Evolutionary conservation across 2,888 invertebrate species (phyloP), one percentile per base, ranked within the genome.

Genomic region (Rhamphomyia laevipes): DNA sequence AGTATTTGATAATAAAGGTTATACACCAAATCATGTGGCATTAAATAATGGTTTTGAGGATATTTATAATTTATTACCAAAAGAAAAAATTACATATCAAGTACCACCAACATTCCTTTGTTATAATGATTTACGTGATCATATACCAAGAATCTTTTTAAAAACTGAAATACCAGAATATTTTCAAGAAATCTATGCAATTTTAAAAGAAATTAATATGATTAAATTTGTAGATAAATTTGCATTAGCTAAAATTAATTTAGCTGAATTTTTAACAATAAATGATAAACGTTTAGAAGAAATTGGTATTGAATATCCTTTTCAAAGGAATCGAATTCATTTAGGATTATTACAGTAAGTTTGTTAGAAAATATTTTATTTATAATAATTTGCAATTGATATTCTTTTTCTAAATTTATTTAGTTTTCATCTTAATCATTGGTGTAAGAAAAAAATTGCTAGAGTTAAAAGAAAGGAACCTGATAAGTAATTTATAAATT

Each of bases 371-470:
- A 31, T 42, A 11, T 17, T 43, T 33, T 43, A 18, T 33, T 13
- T 17, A 13, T 16, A 44, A 13, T 23, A 44, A 2, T 13, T 35
- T 10, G 10, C 12, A 23, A 33, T 12, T 17, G 9, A 35, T 13
- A 4, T 21, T 3, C 42, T 27, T 40, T 45, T 4, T 15, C 33
- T 18, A 38, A 31, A 35, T 43, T 43, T 42, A 43, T 46, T n/a
- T 37, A 69, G 69, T 51, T 69, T 66, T 50, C 69, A 69, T 53
- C 56, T 68, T 11, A 59, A 66, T 58, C 68, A 68, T 46, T 69
- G 68, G 69, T 60, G 65, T 0, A 63, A 55, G 17, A 62, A 59
- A 31, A 62, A 66, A 0, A 62, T 69, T 31, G 63, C 63, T 5
- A 58, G 62, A 12, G 61, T 67, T 4, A 50, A 40, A 16, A 60